phyloP scores from a whole-genome alignment of 1,140 invertebrate species.

The Pogonomyrmex californicus region DNA sequence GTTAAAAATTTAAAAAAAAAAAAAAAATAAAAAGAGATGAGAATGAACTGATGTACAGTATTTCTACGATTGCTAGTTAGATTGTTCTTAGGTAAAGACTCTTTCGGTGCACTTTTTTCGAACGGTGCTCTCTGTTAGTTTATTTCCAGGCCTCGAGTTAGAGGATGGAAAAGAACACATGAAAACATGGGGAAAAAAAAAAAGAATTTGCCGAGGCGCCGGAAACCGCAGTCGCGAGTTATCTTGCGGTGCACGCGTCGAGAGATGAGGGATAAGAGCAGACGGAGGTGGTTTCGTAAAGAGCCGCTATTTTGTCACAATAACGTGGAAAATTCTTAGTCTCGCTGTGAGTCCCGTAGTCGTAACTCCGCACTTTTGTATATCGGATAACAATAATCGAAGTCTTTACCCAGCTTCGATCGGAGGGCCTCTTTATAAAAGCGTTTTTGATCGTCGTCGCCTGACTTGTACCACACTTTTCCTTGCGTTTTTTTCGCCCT shows the following conservation, averaged over 20 bases:
- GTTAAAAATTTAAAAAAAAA: slow-evolving; percentile 16
- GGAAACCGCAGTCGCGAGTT: slow-evolving; percentile 64
- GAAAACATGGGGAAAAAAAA: slow-evolving; percentile 24
- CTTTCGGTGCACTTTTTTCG: slow-evolving; percentile 62
- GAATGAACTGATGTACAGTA: slow-evolving; percentile 74
- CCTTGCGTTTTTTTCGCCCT: slow-evolving; percentile 46
- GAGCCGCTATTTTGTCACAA: slow-evolving; percentile 72
- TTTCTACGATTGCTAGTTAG: slow-evolving; percentile 76
- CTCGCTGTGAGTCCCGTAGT: slow-evolving; percentile 80
- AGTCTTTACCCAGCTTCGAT: slow-evolving; percentile 65
- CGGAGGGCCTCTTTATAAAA: slow-evolving; percentile 72
- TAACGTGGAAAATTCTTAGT: slow-evolving; percentile 73
- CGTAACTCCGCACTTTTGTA: slow-evolving; percentile 74
- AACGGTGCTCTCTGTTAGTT: slow-evolving; percentile 49
- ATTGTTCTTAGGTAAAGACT: slow-evolving; percentile 31
- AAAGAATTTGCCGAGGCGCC: slow-evolving; percentile 47
- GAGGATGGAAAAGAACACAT: neutral
- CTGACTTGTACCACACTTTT: slow-evolving; percentile 25
- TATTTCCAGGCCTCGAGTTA: slow-evolving; percentile 47
- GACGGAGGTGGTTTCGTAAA: neutral
- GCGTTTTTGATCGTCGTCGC: slow-evolving; percentile 63
- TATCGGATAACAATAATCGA: slow-evolving; percentile 70
- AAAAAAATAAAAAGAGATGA: neutral
- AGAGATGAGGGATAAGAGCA: slow-evolving; percentile 29
- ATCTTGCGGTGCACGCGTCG: slow-evolving; percentile 34